Evolutionary conservation across 2,113 vertebrate species (phyloP).

Genomic region (Dicaeum eximium): DNA sequence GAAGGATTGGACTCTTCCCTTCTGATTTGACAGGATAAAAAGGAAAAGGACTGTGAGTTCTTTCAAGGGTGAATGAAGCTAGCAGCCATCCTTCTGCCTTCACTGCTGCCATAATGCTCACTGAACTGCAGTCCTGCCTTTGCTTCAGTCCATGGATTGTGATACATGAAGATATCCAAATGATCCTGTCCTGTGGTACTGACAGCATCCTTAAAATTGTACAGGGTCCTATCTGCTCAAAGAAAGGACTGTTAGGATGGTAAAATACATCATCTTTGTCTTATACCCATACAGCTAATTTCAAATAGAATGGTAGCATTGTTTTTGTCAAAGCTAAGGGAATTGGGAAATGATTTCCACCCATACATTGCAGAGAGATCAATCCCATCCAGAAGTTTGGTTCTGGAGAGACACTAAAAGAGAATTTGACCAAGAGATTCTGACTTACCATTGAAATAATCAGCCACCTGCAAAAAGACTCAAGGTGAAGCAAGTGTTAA

Average conservation of each 20-base stretch:
- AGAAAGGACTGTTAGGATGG: background rate
- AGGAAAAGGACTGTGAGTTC: background rate
- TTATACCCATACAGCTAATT: background rate
- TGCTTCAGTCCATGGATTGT: background rate
- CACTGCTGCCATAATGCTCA: background rate
- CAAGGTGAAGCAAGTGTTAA: background rate
- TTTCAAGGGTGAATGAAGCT: background rate
- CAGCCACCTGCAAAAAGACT: background rate
- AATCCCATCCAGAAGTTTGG: background rate
- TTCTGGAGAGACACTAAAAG: background rate
- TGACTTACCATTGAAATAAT: background rate
- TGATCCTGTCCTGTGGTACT: background rate
- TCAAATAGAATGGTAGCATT: background rate
- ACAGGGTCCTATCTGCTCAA: background rate
- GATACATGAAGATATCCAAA: background rate
- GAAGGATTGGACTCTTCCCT: background rate
- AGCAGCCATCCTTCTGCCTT: background rate
- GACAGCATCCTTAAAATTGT: background rate
- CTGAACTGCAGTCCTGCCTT: background rate
- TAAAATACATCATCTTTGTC: background rate
- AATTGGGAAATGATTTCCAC: background rate
- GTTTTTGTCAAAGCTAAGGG: background rate
- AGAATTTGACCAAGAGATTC: background rate
- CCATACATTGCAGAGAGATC: background rate
- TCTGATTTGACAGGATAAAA: background rate